Evolutionary conservation across 92 coral and sea anemone genomes (phyloP).

Genomic region (Pocillopora grandis): DNA sequence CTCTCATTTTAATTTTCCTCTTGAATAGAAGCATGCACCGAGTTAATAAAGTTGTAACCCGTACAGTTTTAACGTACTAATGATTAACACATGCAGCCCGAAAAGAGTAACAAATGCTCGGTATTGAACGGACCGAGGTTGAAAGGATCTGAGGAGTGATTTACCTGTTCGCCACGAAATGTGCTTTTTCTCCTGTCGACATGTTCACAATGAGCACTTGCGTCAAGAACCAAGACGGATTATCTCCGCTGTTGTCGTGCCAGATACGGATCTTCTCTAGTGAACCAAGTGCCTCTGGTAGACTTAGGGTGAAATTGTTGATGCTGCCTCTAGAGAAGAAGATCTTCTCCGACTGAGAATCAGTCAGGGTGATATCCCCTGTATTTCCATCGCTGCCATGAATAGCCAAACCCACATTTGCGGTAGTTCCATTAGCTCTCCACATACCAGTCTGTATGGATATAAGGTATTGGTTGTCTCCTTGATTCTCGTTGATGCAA

Average conservation of each 20-base stretch:
- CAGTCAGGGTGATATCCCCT: slow-evolving; percentile 65
- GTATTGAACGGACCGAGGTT: not conserved
- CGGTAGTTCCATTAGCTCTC: slow-evolving; percentile 83
- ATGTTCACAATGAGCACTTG: slow-evolving; percentile 62
- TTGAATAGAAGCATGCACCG: too few relatives aligned
- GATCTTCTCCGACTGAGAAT: slow-evolving; percentile 52
- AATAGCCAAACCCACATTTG: slow-evolving; percentile 72
- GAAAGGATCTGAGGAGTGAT: not conserved
- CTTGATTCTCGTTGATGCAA: slow-evolving; percentile 40
- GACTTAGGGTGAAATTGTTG: slow-evolving; percentile 71
- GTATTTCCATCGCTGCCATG: slow-evolving; percentile 71
- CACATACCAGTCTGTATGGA: slow-evolving; percentile 89
- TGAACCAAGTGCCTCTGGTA: slow-evolving; percentile 65
- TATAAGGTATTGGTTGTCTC: slow-evolving; percentile 59
- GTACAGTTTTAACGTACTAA: too few relatives aligned
- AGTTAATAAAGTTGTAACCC: too few relatives aligned
- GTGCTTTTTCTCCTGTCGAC: slow-evolving; percentile 45
- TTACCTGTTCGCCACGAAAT: slow-evolving; percentile 72
- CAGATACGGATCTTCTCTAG: slow-evolving; percentile 68
- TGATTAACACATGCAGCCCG: too few relatives aligned
- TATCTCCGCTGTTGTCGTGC: slow-evolving; percentile 83
- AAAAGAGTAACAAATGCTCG: not conserved
- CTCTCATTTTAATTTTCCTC: too few relatives aligned
- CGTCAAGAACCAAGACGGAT: slow-evolving; percentile 82
- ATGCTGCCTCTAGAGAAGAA: slow-evolving; percentile 87